Base-by-base conservation (phyloP, 2,888 invertebrate genomes). In the Dynastes maya region DNA sequence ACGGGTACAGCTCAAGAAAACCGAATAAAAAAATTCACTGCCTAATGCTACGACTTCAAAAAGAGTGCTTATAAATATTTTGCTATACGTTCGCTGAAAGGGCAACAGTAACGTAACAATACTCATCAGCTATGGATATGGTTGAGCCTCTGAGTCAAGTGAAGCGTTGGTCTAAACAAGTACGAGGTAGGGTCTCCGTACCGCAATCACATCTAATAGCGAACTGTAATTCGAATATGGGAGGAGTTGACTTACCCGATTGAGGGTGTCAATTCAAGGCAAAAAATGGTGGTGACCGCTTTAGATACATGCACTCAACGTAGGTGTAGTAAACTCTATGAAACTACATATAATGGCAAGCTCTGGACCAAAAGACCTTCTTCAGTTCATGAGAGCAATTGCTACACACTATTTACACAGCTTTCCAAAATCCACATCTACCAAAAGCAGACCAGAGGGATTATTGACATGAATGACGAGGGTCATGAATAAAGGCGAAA, bases 271-370 rank as follows among this genome's bases (percentile, higher is more conserved):
- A 53, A 67, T 82, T n/a, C 77, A 80, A 65, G 83, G 79, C 58
- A 84, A 82, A 77, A 83, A 84, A 79, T 84, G 83, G 82, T 83
- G 81, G 78, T 80, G 82, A 77, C 45, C 55, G 9, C 78, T 81
- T 11, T 80, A 80, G 58, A 78, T 76, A 6, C 63, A 68, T 37
- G 76, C 76, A 61, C 11, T 80, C 9, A 74, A 80, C 65, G 22
- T 79, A 13, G 49, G 61, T 37, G 13, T 80, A 1, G 68, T 67
- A 9, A 80, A 80, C 55, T 70, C 68, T 5, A 76, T 78, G 80
- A 76, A 71, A 65, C n/a, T 75, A n/a, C 67, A 74, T 72, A 9
- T 27, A 61, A 16, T 79, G 9, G 40, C 63, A n/a, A 58, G 16
- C 13, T 51, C 8, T 11, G 16, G 16, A 51, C 51, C 51, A n/a